A percentile compares a stretch with the other conserved stretches of the same genome.
phyloP scores from a whole-genome alignment of 2,113 vertebrate species.

The Aptenodytes forsteri region DNA sequence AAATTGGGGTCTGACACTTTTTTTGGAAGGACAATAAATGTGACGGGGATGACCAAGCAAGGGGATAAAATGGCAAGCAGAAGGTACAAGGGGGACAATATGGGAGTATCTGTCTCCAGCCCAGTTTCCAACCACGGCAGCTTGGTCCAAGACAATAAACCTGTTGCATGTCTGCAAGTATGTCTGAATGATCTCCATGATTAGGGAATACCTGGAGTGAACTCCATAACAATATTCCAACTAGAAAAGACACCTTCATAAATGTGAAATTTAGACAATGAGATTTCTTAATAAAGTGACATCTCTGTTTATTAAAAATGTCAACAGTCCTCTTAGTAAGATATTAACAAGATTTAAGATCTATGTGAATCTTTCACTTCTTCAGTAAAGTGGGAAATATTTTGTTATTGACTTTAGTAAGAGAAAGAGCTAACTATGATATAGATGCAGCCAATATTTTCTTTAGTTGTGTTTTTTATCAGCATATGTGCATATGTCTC shows the following conservation, averaged over 20 bases:
- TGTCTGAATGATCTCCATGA: background rate
- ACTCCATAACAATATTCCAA: background rate
- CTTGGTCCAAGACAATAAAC: background rate
- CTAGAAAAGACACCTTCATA: background rate
- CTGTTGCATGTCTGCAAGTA: background rate
- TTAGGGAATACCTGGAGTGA: background rate
- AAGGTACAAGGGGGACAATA: background rate
- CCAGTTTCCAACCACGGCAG: background rate
- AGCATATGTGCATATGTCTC: background rate
- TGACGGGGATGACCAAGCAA: background rate
- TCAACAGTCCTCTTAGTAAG: background rate
- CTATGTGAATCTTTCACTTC: background rate
- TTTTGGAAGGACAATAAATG: background rate
- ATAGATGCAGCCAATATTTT: background rate
- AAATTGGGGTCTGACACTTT: fast-evolving
- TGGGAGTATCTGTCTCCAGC: background rate
- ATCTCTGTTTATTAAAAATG: background rate
- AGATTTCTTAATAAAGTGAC: background rate
- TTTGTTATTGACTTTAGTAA: background rate
- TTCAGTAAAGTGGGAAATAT: background rate
- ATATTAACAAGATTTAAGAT: background rate
- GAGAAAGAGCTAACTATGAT: background rate
- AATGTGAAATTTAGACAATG: background rate
- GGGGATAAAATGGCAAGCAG: background rate
- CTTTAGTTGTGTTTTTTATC: background rate